phyloP scores from a whole-genome alignment of 2,113 vertebrate species.

The Patagioenas fasciata region DNA sequence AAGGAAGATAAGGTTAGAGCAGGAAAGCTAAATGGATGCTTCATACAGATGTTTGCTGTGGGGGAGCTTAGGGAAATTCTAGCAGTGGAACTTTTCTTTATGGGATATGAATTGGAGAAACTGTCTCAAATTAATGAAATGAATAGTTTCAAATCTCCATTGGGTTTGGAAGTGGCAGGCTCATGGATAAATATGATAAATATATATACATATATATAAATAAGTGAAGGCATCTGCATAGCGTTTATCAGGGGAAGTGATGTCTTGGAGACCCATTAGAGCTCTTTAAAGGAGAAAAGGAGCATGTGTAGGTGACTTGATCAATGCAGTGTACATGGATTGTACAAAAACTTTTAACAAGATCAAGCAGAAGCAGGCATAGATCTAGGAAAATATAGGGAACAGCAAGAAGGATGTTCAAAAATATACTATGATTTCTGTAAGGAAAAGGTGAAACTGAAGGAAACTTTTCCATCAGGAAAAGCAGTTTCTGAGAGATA shows the following conservation, averaged over 20 bases:
- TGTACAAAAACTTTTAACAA: background rate
- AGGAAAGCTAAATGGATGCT: constrained; percentile 4
- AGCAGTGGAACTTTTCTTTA: background rate
- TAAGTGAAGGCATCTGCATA: background rate
- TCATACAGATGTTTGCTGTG: background rate
- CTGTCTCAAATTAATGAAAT: background rate
- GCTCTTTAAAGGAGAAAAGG: background rate
- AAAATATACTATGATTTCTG: background rate
- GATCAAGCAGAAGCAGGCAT: background rate
- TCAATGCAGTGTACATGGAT: background rate
- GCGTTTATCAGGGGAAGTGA: background rate
- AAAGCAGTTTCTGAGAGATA: background rate
- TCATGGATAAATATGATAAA: background rate
- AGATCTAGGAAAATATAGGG: background rate
- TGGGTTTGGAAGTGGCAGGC: background rate
- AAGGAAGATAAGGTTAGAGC: constrained; percentile 8
- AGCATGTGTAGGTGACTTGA: background rate
- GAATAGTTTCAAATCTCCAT: background rate
- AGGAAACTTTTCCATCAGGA: background rate
- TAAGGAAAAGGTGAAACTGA: background rate
- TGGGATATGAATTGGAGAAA: background rate
- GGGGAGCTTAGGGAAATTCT: background rate
- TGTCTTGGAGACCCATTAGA: background rate
- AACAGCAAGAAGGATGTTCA: background rate
- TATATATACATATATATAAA: too few species aligned